Evolutionary conservation across 2,888 invertebrate genomes (phyloP), one percentile per base, ranked within the genome.

Genomic region (Oligia latruncula): DNA sequence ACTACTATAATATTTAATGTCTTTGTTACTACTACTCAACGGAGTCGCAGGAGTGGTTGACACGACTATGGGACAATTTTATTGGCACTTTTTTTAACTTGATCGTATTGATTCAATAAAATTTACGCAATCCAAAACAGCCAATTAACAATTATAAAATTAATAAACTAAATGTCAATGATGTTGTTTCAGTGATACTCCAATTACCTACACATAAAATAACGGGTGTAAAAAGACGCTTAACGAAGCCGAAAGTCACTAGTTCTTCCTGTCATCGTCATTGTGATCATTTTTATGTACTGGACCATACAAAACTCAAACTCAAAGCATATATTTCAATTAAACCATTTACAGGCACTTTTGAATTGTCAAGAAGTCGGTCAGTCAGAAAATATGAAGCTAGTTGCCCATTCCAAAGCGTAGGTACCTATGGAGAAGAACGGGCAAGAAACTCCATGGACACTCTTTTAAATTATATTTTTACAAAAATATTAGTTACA

Each of bases 171-270:
- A 75, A 43, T 74, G 23, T 17, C 17, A 72, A 55, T 71, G 52
- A 55, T 74, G 43, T 75, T 75, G 75, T 75, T 76, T 78, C 78
- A 78, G 55, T 77, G 55, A 66, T 78, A n/a, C 46, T 78, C 55
- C 35, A 66, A 55, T 55, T 35, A 70, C 20, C 70, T 15, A 35
- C 11, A 77, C 29, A 78, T 40, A 78, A 43, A 77, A 43, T 52
- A 23, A 23, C 49, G 52, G 52, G 29, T 52, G 15, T 71, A 70
- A 70, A 70, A 70, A 49, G 29, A 49, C 29, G 49, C 70, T 20
- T 49, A 71, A 9, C 35, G 52, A 71, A 71, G 35, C 70, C 52
- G 35, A 71, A 52, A 35, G 20, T 20, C 2, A 52, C 70, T 71
- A 29, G 15, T 49, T 70, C 29, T 52, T 70, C 23, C 49, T 4